Base-by-base conservation (phyloP, 2,888 invertebrate genomes). In the Cremastobaeus sp. region DNA sequence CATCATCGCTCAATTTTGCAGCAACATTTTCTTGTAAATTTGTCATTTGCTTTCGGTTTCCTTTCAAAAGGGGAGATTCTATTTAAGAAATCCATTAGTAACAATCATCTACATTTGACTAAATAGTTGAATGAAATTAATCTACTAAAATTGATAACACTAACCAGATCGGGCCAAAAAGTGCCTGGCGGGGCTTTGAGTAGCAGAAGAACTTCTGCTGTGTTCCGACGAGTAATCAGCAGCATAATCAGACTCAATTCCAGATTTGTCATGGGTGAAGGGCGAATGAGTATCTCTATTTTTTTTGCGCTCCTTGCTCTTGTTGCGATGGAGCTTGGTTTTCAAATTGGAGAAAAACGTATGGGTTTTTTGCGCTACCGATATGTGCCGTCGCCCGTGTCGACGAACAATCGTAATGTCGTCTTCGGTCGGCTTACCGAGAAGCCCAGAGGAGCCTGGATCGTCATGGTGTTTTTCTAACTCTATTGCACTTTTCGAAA, bases 401-500 rank as follows among this genome's bases (percentile, higher is more conserved):
- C 85, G 83, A 54, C 81, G 82, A 34, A 59, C 57, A 57, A 43
- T 14, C 15, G 57, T 71, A 30, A 60, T 66, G 32, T 78, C 69
- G 28, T 78, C 79, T 34, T 77, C 72, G 14, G 5, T 62, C 39
- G 25, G 74, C 50, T 70, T 72, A 64, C 17, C 65, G 48, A 43
- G 76, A 47, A 62, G 69, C 45, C 39, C 78, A 55, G 60, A 57
- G 8, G 57, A 18, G 32, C 18, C 52, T 32, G 43, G 39, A 3
- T 55, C 71, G 9, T 62, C 76, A 41, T 43, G 60, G 18, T 52
- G 55, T 21, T 54, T 83, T 35, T 83, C 78, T 41, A 95, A 88
- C 89, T 95, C 95, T 60, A 94, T 93, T 8, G 95, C 94, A 15
- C 95, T 95, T 88, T 94, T 94, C 78, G 95, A 95, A 74, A 95